Percentiles rank a stretch among this genome's conserved stretches.
phyloP scores from a whole-genome alignment of 2,888 invertebrate species.

The Drosophila ustulata region DNA sequence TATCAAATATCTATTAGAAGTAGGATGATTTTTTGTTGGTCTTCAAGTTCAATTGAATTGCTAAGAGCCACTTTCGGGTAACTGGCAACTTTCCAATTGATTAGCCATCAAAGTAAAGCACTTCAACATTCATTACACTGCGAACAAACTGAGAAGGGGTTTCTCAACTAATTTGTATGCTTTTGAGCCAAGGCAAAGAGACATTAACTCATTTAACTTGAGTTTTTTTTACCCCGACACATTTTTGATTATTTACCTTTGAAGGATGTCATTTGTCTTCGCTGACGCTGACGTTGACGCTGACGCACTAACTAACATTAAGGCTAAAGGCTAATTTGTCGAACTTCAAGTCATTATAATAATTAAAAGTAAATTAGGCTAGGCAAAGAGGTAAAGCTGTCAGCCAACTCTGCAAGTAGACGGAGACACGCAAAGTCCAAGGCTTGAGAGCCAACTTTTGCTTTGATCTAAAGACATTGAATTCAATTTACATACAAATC shows the following conservation, averaged over 20 bases:
- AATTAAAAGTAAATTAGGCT: slow-evolving; percentile 80
- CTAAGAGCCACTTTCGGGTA: not conserved
- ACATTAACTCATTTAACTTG: slow-evolving; percentile 19
- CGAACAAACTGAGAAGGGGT: slow-evolving; percentile 15
- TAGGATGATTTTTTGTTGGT: not conserved
- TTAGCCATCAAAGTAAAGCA: slow-evolving; percentile 32
- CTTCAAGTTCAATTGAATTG: not conserved
- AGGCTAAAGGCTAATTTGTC: slow-evolving; percentile 72
- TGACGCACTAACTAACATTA: slow-evolving; percentile 56
- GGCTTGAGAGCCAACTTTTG: slow-evolving; percentile 48
- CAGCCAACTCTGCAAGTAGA: slow-evolving; percentile 15
- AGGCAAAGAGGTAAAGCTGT: slow-evolving; percentile 52
- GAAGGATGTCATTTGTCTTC: slow-evolving; percentile 47
- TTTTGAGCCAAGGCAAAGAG: slow-evolving; percentile 9
- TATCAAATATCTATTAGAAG: not conserved
- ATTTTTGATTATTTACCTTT: slow-evolving; percentile 55
- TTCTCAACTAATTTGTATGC: slow-evolving; percentile 32
- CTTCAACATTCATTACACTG: slow-evolving; percentile 34
- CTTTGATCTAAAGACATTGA: slow-evolving; percentile 63
- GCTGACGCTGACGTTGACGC: slow-evolving; percentile 26
- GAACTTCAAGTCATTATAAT: slow-evolving; percentile 78
- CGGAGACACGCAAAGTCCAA: slow-evolving; percentile 7
- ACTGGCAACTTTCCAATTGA: slow-evolving; percentile 24
- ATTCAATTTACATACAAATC: slow-evolving; percentile 82
- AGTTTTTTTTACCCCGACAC: slow-evolving; percentile 7